Conservation (phyloP, 2,797 vertebrate species). For the Gouania willdenowi region DNA sequence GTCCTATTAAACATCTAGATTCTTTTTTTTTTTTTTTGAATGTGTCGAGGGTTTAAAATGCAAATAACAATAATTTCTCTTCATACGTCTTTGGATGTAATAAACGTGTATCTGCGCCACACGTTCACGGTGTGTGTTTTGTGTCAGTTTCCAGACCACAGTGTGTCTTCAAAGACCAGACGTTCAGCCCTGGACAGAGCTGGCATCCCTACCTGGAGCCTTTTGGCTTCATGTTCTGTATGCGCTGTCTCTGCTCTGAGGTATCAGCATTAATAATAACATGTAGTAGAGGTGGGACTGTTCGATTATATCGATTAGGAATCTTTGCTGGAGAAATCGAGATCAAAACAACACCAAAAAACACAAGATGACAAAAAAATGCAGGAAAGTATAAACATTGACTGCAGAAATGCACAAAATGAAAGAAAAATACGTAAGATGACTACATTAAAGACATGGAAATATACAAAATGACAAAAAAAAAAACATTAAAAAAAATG, state of each 20-base stretch:
- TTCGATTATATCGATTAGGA: too few relatives aligned
- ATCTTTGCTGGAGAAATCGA: too few relatives aligned
- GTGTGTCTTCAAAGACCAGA: conserved; percentile 90
- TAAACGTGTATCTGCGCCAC: conserved; percentile 21
- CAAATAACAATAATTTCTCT: neutral
- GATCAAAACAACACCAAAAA: too few relatives aligned
- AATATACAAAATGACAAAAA: too few relatives aligned
- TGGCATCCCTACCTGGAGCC: conserved; percentile 96
- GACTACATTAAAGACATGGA: too few relatives aligned
- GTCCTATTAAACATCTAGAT: conserved; percentile 9
- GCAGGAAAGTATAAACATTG: too few relatives aligned
- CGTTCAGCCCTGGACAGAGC: conserved; percentile 85
- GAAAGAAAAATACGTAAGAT: too few relatives aligned
- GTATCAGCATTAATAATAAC: too few relatives aligned
- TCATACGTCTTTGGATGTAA: neutral
- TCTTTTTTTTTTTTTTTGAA: conserved; percentile 10
- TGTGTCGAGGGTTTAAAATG: neutral
- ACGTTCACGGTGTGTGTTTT: conserved; percentile 22
- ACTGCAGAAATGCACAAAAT: too few relatives aligned
- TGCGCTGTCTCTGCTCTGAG: conserved; percentile 88
- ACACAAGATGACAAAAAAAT: too few relatives aligned
- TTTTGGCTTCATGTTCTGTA: conserved; percentile 88
- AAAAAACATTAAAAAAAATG: too few relatives aligned
- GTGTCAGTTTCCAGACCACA: conserved; percentile 73
- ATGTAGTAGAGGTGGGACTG: too few relatives aligned